These are phyloP conservation scores for Cybosia mesomella DNA, from an alignment of 2,888 invertebrate genomes.

Conservation along the genomic window DNA sequence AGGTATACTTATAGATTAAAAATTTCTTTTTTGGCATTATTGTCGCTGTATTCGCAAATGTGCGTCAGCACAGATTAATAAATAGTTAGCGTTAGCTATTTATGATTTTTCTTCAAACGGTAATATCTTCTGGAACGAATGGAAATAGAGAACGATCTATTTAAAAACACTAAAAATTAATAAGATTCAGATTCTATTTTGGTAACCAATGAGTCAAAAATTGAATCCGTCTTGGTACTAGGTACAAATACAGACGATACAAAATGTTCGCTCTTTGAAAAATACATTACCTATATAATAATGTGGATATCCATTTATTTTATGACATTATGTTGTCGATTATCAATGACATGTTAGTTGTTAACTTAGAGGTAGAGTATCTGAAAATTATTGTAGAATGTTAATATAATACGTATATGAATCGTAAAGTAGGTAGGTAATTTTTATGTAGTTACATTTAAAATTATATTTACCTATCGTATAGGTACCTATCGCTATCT, in stretches of 20 bases:
- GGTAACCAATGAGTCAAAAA: neutral
- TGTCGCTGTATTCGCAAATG: no score
- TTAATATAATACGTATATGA: neutral
- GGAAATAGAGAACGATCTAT: no score
- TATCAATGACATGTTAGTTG: constrained; percentile 5
- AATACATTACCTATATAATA: neutral
- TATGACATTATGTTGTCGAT: constrained; percentile 19
- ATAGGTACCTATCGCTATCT: no score
- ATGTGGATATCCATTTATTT: neutral
- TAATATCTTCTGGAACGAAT: no score
- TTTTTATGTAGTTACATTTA: neutral
- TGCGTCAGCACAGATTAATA: no score
- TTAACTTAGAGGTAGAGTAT: neutral
- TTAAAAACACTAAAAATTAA: no score
- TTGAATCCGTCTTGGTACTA: neutral
- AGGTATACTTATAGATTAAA: no score
- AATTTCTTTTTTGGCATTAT: no score
- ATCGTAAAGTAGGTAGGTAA: neutral
- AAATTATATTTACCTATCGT: neutral
- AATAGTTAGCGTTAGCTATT: no score
- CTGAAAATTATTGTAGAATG: neutral
- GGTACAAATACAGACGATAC: neutral
- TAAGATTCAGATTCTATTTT: neutral
- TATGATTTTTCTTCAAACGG: no score
- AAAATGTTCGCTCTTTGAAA: neutral